Conservation (phyloP, 2,113 vertebrate species). For the Pedetes capensis region DNA sequence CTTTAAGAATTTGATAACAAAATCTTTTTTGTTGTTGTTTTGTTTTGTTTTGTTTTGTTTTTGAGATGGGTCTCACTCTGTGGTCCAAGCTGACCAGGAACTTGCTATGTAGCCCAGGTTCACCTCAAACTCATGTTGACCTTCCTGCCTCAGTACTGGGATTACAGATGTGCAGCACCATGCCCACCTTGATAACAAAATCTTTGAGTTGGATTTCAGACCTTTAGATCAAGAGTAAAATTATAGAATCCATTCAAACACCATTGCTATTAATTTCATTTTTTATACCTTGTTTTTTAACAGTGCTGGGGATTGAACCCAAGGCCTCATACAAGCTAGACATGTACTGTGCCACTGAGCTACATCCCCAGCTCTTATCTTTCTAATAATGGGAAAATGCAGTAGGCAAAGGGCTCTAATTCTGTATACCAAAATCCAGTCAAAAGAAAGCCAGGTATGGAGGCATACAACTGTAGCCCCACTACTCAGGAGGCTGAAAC, state of each 20-base stretch:
- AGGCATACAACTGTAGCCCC: too few relatives aligned
- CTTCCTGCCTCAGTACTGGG: too few relatives aligned
- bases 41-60: neutral
- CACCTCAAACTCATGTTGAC: too few relatives aligned
- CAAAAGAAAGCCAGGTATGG: too few relatives aligned
- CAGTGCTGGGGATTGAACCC: neutral
- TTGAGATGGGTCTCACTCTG: too few relatives aligned
- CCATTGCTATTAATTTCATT: neutral
- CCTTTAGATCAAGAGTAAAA: neutral
- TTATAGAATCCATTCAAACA: neutral
- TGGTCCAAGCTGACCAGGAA: too few relatives aligned
- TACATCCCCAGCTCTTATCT: neutral
- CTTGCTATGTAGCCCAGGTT: too few relatives aligned
- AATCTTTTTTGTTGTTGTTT: too few relatives aligned
- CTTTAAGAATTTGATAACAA: neutral
- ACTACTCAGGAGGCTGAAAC: neutral
- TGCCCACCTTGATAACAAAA: too few relatives aligned
- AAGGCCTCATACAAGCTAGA: neutral
- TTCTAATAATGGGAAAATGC: neutral
- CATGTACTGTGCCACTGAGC: too few relatives aligned
- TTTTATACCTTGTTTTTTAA: neutral
- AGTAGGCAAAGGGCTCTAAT: neutral
- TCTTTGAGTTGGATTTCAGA: constrained; percentile 8
- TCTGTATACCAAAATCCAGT: neutral
- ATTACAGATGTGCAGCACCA: too few relatives aligned